phyloP scores from a whole-genome alignment of 1,140 invertebrate species.

The Penaeus vannamei region DNA sequence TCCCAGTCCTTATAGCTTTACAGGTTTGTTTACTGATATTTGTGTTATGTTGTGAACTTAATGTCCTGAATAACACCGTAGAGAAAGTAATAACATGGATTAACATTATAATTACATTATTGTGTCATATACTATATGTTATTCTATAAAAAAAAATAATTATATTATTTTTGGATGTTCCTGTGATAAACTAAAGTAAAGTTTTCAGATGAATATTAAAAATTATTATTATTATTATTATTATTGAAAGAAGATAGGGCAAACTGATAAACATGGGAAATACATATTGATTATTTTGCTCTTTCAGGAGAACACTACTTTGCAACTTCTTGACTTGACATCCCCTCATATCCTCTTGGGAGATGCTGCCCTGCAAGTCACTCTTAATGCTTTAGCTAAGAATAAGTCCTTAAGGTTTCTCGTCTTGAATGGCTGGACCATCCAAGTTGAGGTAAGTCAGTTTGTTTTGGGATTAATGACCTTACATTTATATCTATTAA shows the following conservation, averaged over 20 bases:
- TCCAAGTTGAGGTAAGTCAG: conserved; percentile 75
- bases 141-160: too few species aligned
- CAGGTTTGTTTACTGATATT: conserved; percentile 50
- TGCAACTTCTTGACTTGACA: conserved; percentile 75
- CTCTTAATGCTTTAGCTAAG: conserved; percentile 74
- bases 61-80: too few species aligned
- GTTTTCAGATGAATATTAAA: neutral
- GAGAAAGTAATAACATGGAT: neutral
- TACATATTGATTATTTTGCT: neutral
- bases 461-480: neutral
- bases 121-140: too few species aligned
- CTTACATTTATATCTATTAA: too few species aligned
- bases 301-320: conserved; percentile 72
- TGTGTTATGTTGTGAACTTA: neutral
- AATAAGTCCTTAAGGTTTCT: conserved; percentile 74
- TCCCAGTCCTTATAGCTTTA: conserved; percentile 75
- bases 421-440: conserved; percentile 76
- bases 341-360: conserved; percentile 75
- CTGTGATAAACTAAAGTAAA: too few species aligned
- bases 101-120: too few species aligned
- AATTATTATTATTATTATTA: neutral
- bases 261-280: neutral
- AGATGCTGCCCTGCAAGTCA: conserved; percentile 75
- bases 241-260: too few species aligned
- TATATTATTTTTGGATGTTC: neutral